phyloP scores from a whole-genome alignment of 2,113 vertebrate species.

The Chitala chitala region DNA sequence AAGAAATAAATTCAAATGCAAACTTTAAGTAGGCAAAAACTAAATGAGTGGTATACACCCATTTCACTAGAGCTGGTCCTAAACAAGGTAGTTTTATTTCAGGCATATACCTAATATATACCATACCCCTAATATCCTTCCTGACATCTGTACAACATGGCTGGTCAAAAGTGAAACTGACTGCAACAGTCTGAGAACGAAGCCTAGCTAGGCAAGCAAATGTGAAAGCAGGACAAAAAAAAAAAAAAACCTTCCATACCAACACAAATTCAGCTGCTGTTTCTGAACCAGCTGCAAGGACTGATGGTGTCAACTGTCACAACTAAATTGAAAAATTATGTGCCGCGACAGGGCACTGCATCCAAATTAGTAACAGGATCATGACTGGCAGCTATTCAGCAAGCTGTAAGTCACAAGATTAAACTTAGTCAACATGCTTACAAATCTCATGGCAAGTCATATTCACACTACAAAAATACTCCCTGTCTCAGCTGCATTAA shows the following conservation, averaged over 20 bases:
- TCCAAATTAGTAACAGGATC: background rate
- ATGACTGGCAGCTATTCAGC: background rate
- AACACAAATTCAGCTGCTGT: too few relatives aligned
- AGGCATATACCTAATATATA: too few relatives aligned
- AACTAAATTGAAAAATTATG: background rate
- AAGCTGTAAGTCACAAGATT: conserved; percentile 24
- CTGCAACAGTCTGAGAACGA: too few relatives aligned
- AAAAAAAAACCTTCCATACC: too few relatives aligned
- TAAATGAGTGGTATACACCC: too few relatives aligned
- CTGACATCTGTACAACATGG: conserved; percentile 4
- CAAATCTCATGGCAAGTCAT: conserved; percentile 11
- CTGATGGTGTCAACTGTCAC: background rate
- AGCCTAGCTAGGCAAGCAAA: too few relatives aligned
- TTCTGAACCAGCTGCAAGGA: background rate
- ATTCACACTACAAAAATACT: conserved; percentile 16
- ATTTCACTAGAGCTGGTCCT: too few relatives aligned
- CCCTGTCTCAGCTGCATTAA: conserved; percentile 13
- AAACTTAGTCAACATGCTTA: conserved; percentile 17
- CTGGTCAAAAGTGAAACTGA: background rate
- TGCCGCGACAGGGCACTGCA: background rate
- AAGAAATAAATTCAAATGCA: too few relatives aligned
- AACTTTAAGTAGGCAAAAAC: too few relatives aligned
- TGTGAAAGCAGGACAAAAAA: too few relatives aligned
- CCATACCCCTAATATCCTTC: too few relatives aligned
- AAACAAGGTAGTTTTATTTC: too few relatives aligned